These are phyloP conservation scores for Arctia plantaginis DNA, from an alignment of 2,888 invertebrate genomes.

Conservation along the genomic window DNA sequence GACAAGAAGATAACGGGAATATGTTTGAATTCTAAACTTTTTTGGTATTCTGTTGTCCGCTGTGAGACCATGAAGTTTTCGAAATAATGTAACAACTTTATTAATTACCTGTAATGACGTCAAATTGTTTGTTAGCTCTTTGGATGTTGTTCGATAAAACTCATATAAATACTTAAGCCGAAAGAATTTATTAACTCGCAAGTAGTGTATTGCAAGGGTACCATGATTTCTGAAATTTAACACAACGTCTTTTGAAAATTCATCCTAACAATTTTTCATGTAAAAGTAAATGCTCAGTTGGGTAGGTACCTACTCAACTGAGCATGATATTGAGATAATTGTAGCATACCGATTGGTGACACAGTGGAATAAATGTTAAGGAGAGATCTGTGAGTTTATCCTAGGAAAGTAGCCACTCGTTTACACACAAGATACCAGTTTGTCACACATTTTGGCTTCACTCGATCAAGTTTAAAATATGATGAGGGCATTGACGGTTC, in stretches of 20 bases:
- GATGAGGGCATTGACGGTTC: too few species aligned
- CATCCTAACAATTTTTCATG: not conserved
- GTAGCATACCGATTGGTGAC: not conserved
- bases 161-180: constrained; percentile 75
- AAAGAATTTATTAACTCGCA: constrained; percentile 71
- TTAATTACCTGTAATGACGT: constrained; percentile 75
- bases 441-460: not conserved
- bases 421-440: not conserved
- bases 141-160: constrained; percentile 74
- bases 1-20: not conserved
- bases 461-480: not conserved
- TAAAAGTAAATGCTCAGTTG: too few species aligned
- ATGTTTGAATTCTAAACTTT: not conserved
- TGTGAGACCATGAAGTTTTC: not conserved
- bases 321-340: not conserved
- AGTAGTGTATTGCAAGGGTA: constrained; percentile 68
- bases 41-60: not conserved
- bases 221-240: constrained; percentile 58
- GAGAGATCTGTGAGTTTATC: not conserved
- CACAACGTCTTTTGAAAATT: not conserved
- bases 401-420: not conserved
- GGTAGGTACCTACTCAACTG: too few species aligned
- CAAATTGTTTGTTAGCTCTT: constrained; percentile 78
- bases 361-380: not conserved
- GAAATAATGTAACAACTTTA: not conserved